Percentiles rank a stretch among this genome's conserved stretches.
phyloP scores from a whole-genome alignment of 2,888 invertebrate genomes.

The Tridacna crocea region DNA sequence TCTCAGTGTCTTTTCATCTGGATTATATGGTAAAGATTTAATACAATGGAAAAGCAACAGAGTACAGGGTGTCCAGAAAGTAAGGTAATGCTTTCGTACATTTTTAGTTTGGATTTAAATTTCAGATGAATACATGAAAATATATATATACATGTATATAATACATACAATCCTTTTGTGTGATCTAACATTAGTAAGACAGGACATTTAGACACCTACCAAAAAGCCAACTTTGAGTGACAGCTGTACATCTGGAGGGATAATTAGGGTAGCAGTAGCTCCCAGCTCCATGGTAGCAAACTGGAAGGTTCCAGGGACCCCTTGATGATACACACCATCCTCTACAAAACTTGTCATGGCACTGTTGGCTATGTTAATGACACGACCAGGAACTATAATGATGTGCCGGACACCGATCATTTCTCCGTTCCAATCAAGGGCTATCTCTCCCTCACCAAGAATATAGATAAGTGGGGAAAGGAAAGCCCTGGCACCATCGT shows the following conservation, averaged over 20 bases:
- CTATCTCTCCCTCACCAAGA: slow-evolving; percentile 72
- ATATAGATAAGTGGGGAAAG: slow-evolving; percentile 74
- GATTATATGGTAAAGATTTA: too few relatives aligned
- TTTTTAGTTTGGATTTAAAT: too few relatives aligned
- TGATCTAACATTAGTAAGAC: too few relatives aligned
- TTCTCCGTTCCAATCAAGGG: slow-evolving; percentile 75
- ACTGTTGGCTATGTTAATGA: slow-evolving; percentile 61
- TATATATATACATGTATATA: too few relatives aligned
- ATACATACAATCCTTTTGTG: too few relatives aligned
- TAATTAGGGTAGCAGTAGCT: slow-evolving; percentile 60
- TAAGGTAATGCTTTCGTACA: too few relatives aligned
- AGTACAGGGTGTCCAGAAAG: too few relatives aligned
- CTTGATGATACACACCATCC: slow-evolving; percentile 58
- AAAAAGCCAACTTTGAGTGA: slow-evolving; percentile 71
- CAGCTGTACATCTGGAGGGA: slow-evolving; percentile 71
- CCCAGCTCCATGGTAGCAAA: slow-evolving; percentile 74
- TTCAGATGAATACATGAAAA: too few relatives aligned
- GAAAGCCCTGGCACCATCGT: slow-evolving; percentile 64
- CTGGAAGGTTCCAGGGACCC: slow-evolving; percentile 67
- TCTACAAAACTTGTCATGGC: slow-evolving; percentile 70
- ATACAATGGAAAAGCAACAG: too few relatives aligned
- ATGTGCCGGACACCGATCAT: slow-evolving; percentile 72
- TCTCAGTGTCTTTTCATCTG: too few relatives aligned
- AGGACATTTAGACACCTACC: slow-evolving; percentile 57
- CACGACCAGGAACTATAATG: slow-evolving; percentile 73